Evolutionary conservation across 2,113 vertebrate genomes (phyloP).

Genomic region (Albula goreensis): DNA sequence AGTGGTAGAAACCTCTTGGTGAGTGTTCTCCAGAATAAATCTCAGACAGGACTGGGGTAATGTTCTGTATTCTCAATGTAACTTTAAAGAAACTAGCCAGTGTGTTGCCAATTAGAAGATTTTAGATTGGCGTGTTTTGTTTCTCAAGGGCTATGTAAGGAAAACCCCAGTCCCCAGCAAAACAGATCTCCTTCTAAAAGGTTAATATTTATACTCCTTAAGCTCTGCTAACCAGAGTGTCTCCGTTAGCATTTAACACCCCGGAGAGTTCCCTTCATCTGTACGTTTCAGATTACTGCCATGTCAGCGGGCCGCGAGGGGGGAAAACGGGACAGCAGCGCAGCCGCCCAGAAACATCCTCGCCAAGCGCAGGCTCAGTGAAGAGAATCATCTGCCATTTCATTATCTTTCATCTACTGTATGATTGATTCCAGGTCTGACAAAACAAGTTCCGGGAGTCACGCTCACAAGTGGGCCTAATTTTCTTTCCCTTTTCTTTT

Average conservation of each 20-base stretch:
- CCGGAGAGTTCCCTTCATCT: slow-evolving; percentile 7
- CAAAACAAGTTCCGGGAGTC: background rate
- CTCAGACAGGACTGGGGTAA: no score
- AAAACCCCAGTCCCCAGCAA: background rate
- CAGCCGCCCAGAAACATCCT: background rate
- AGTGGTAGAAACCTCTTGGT: no score
- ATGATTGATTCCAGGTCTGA: slow-evolving; percentile 7
- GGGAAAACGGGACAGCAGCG: background rate
- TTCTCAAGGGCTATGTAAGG: background rate
- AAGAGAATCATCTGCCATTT: slow-evolving; percentile 9
- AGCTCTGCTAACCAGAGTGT: slow-evolving; percentile 15
- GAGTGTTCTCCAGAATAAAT: no score
- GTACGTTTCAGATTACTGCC: slow-evolving; percentile 18
- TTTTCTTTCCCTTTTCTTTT: background rate
- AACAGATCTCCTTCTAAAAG: background rate
- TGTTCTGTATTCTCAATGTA: background rate
- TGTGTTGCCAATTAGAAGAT: background rate
- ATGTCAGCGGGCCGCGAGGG: background rate
- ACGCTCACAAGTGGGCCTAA: background rate
- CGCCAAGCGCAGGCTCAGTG: background rate
- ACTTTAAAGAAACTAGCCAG: background rate
- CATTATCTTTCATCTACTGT: slow-evolving; percentile 1
- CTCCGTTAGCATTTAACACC: background rate
- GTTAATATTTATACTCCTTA: slow-evolving; percentile 21
- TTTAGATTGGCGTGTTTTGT: background rate